A percentile compares a stretch with the other conserved stretches of the same genome.
phyloP scores from a whole-genome alignment of 2,888 invertebrate genomes.

The Blastobasis lacticolella region DNA sequence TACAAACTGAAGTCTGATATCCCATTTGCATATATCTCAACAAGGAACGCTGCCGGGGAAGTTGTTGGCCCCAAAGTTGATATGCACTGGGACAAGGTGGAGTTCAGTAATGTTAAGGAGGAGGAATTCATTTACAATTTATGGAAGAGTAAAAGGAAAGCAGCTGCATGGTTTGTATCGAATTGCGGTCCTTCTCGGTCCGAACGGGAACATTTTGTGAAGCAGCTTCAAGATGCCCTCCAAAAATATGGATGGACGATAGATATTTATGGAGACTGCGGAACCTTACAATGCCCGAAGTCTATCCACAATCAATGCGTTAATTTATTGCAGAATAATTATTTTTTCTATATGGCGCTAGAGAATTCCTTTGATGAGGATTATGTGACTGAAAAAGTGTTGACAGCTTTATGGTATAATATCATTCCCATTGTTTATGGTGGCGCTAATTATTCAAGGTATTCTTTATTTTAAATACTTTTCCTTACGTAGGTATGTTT shows the following conservation, averaged over 20 bases:
- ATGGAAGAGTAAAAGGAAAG: conserved; percentile 40
- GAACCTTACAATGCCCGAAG: conserved; percentile 39
- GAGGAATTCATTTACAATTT: conserved; percentile 23
- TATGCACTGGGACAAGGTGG: conserved; percentile 29
- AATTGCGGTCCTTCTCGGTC: conserved; percentile 40
- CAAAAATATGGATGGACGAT: conserved; percentile 34
- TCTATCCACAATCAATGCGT: conserved; percentile 32
- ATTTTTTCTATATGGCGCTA: conserved; percentile 82
- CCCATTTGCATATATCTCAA: conserved; percentile 41
- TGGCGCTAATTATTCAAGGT: conserved; percentile 76
- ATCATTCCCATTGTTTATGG: conserved; percentile 80
- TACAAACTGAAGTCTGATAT: conserved; percentile 59
- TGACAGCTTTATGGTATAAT: conserved; percentile 72
- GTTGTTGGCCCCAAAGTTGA: conserved; percentile 42
- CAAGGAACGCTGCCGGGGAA: conserved; percentile 34
- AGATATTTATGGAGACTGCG: conserved; percentile 74
- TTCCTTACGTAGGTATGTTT: too few relatives aligned
- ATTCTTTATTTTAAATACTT: background rate
- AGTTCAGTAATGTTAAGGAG: conserved; percentile 16
- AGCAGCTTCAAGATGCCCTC: conserved; percentile 32
- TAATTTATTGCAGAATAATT: conserved; percentile 63
- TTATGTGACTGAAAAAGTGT: conserved; percentile 75
- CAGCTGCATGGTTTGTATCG: conserved; percentile 62
- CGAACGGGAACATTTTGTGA: conserved; percentile 26
- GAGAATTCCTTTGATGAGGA: conserved; percentile 81